Conservation (phyloP, 2,113 vertebrate species). For the Jaculus jaculus region DNA sequence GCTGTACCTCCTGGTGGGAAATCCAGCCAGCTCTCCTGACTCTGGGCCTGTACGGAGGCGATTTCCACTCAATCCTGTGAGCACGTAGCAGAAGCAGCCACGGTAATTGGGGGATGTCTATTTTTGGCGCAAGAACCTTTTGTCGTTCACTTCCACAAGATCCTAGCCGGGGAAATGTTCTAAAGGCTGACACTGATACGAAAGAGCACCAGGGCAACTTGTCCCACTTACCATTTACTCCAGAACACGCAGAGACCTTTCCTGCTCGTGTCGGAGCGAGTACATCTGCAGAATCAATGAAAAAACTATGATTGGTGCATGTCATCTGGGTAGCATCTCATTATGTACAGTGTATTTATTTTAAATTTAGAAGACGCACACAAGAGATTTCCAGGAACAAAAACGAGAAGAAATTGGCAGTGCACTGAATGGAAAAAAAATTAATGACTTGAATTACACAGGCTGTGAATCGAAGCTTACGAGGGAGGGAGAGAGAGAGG, state of each 20-base stretch:
- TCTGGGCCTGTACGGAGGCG: not conserved
- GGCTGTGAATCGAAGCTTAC: slow-evolving; percentile 57
- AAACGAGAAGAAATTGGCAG: slow-evolving; percentile 77
- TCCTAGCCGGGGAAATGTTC: not conserved
- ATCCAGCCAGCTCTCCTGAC: not conserved
- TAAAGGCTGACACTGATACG: slow-evolving; percentile 29
- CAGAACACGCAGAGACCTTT: slow-evolving; percentile 64
- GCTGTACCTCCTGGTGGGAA: fast-evolving
- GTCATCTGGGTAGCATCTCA: slow-evolving; percentile 78
- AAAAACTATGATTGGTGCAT: slow-evolving; percentile 70
- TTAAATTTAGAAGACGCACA: slow-evolving; percentile 75
- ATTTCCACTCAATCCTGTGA: not conserved
- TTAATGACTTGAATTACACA: slow-evolving; percentile 78
- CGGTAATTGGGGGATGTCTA: slow-evolving; percentile 10
- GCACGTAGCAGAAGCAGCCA: not conserved
- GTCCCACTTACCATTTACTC: slow-evolving; percentile 68
- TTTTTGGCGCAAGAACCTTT: slow-evolving; percentile 55
- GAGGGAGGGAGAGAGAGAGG: not conserved
- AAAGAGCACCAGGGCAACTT: slow-evolving; percentile 58
- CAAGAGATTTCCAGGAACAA: slow-evolving; percentile 76
- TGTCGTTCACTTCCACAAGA: slow-evolving; percentile 39
- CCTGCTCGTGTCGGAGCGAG: slow-evolving; percentile 35
- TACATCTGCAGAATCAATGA: slow-evolving; percentile 72
- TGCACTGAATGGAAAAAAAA: slow-evolving; percentile 79
- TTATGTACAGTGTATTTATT: slow-evolving; percentile 79